Evolutionary conservation across 2,113 vertebrate genomes (phyloP).

Genomic region (Speoplatyrhinus poulsoni): DNA sequence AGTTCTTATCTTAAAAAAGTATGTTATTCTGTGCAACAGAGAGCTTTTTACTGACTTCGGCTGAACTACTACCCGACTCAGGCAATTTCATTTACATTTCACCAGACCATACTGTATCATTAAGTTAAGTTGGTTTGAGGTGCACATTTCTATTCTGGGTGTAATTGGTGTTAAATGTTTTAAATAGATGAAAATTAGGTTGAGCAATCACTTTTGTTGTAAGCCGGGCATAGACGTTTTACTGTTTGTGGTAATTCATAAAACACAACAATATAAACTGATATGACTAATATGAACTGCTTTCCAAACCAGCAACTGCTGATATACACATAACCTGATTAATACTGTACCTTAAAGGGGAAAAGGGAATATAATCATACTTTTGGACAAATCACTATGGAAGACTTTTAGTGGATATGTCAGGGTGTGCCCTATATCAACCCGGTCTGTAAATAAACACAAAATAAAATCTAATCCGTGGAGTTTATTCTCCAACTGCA

Average conservation of each 20-base stretch:
- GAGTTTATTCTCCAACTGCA: constrained; percentile 6
- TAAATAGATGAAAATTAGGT: constrained; percentile 62
- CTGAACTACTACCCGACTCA: constrained; percentile 38
- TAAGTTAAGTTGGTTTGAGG: constrained; percentile 53
- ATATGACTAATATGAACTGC: neutral
- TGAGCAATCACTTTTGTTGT: constrained; percentile 41
- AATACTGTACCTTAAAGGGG: too few relatives aligned
- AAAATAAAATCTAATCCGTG: neutral
- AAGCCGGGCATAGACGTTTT: neutral
- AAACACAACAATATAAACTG: constrained; percentile 39
- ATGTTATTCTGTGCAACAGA: constrained; percentile 37
- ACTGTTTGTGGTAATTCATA: constrained; percentile 7
- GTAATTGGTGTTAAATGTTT: constrained; percentile 46
- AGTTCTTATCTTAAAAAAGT: constrained; percentile 40
- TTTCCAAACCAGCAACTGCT: constrained; percentile 10
- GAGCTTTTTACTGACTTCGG: constrained; percentile 39
- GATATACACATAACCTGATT: too few relatives aligned
- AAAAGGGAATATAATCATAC: too few relatives aligned
- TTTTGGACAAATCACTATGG: too few relatives aligned
- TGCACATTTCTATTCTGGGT: constrained; percentile 54
- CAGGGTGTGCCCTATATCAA: neutral
- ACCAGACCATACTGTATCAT: constrained; percentile 42
- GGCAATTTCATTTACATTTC: constrained; percentile 49
- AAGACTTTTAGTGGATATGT: neutral
- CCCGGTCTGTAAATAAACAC: neutral